Base-by-base conservation (phyloP, 2,113 vertebrate species). In the Poicephalus gulielmi region DNA sequence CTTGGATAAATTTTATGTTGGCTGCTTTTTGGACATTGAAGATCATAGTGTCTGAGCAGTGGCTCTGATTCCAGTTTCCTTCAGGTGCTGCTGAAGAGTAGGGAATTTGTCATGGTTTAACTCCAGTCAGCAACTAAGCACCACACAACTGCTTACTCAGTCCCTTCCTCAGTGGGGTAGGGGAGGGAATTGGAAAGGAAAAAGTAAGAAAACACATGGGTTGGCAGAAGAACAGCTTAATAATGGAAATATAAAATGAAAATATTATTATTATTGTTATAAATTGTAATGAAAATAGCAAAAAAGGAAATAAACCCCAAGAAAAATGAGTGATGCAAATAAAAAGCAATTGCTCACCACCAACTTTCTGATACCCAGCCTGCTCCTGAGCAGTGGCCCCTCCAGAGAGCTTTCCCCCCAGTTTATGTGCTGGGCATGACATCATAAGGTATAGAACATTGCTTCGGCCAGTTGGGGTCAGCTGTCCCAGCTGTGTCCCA, bases 21-120 rank as follows among this genome's bases (percentile, higher is more conserved):
- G 27, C 82, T 93, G 69, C 73, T 90, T 59, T 94, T 96, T 93
- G 85, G 94, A 94, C 94, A 33, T 85, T 94, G 94, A 93, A 96
- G 79, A 96, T 96, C 86, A 93, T 96, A 23, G 0, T 85, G 83
- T 90, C 64, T 95, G 94, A 96, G 87, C 64, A 79, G 83, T 70
- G 66, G 52, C 62, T 94, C 85, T 86, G 63, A 55, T 83, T 81
- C 74, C 49, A 76, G 46, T 92, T 92, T 91, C 88, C 91, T 97
- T 95, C 86, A 96, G 93, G 94, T 96, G 93, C 85, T 94, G 82
- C 79, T 44, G 9, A 83, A 52, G 75, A 94, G 80, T 24, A 64
- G 31, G 41, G 59, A 67, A 46, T 63, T 64, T 22, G 33, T 16
- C 33, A 17, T 70, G 70, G 33, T 55, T 83, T 87, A 77, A 77